Conservation (phyloP, 64 coral and sea anemone genomes). For the Montipora foliosa region DNA sequence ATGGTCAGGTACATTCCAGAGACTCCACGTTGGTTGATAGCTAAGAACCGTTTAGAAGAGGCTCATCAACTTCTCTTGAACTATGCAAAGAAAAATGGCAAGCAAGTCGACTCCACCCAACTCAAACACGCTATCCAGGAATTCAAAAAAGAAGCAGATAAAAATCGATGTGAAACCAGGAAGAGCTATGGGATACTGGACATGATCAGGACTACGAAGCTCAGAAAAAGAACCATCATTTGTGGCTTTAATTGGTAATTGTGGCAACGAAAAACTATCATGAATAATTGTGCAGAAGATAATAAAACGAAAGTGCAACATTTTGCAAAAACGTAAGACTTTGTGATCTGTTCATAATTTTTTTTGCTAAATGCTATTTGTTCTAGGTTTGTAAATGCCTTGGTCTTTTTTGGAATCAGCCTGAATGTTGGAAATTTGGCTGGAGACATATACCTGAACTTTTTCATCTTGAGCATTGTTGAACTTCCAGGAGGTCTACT, state of each 20-base stretch:
- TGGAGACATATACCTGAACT: constrained; percentile 85
- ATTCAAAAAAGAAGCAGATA: constrained; percentile 49
- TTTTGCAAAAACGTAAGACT: too few relatives aligned
- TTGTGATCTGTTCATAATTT: too few relatives aligned
- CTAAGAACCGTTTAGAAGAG: constrained; percentile 81
- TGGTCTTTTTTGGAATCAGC: constrained; percentile 83
- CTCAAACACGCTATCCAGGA: constrained; percentile 66
- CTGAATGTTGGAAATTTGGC: constrained; percentile 86
- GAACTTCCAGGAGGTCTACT: constrained; percentile 68
- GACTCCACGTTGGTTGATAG: constrained; percentile 93
- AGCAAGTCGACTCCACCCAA: constrained; percentile 39
- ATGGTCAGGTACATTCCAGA: constrained; percentile 71
- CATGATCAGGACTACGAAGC: constrained; percentile 72
- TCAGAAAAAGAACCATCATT: constrained; percentile 84
- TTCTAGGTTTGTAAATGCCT: constrained; percentile 87
- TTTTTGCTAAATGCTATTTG: neutral
- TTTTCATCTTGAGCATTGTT: constrained; percentile 70
- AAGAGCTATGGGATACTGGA: constrained; percentile 55
- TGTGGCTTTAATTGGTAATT: constrained; percentile 86
- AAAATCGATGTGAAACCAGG: neutral
- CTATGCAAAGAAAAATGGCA: constrained; percentile 72
- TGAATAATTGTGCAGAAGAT: neutral
- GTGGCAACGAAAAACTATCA: neutral
- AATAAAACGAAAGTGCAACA: too few relatives aligned
- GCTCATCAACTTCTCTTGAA: constrained; percentile 66